Base-by-base conservation (phyloP, 2,888 invertebrate species). In the Ptilodon capucinus region DNA sequence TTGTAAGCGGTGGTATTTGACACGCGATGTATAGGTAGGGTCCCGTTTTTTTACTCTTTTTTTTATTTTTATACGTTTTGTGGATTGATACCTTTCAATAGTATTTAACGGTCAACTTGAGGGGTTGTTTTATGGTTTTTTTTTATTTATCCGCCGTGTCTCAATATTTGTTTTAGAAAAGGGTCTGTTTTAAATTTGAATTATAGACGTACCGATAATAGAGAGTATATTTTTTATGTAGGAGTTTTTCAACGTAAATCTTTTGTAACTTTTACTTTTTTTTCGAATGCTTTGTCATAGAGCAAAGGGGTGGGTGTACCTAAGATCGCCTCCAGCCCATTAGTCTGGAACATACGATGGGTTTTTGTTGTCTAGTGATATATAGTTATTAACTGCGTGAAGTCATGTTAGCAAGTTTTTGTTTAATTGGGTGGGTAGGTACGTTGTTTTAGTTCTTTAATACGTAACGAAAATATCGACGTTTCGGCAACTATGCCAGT, bases 31-130 rank as follows among this genome's bases (percentile, higher is more conserved):
- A 85, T 85, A 69, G 75, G 74, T 65, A 69, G 71, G 76, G 76
- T 51, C 35, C 38, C 44, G 76, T 74, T 72, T 67, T 53, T 32
- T 36, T 28, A 51, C 58, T 62, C 67, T 65, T 61, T 55, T 63
- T 60, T 64, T 57, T 65, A 64, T 58, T 64, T 64, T 51, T 43
- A 38, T 54, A 61, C 48, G 48, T 70, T 74, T 71, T 71, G 57
- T 67, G 68, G 64, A 77, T 79, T 84, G 77, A 73, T 78, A 76
- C 74, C 76, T 73, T 65, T 64, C 77, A 83, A 81, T 25, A 73
- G 82, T 76, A 82, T 88, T 68, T 81, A 76, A 86, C 83, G 80
- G 78, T 74, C 68, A 70, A 74, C 78, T 82, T 81, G 73, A 67
- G 66, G 69, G 59, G 64, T n/a, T n/a, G n/a, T n/a, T n/a, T n/a